phyloP scores from a whole-genome alignment of 1,140 invertebrate species.

The Megathymus violae region DNA sequence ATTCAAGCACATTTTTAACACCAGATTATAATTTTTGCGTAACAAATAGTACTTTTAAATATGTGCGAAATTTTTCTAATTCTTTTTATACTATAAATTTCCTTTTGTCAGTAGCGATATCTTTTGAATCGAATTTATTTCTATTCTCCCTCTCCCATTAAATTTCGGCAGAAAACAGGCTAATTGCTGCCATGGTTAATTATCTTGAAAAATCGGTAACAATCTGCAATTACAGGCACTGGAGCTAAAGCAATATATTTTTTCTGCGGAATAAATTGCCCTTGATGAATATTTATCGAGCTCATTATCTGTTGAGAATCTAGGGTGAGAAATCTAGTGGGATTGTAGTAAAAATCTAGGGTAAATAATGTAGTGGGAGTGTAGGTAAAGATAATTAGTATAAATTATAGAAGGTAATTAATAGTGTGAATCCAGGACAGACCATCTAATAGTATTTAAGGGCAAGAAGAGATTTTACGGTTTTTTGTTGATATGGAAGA shows the following conservation, averaged over 20 bases:
- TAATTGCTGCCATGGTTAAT: constrained; percentile 42
- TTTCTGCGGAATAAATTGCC: not conserved
- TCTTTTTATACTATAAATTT: not conserved
- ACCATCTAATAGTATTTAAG: no score
- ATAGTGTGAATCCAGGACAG: no score
- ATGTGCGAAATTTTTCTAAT: not conserved
- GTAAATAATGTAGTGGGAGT: no score
- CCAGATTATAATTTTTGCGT: no score
- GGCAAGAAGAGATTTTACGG: no score
- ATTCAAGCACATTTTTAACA: no score
- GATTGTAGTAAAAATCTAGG: no score
- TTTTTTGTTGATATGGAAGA: no score
- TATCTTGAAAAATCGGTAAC: constrained; percentile 31
- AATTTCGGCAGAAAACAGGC: constrained; percentile 30
- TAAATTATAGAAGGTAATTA: no score
- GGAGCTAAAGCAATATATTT: constrained; percentile 15
- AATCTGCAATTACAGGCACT: constrained; percentile 14
- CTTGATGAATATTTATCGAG: constrained; percentile 19
- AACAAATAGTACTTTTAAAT: not conserved
- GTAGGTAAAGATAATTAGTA: no score
- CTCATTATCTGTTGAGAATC: constrained; percentile 4
- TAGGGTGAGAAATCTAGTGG: not conserved
- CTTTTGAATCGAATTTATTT: constrained; percentile 14
- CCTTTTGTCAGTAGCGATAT: not conserved
- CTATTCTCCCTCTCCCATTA: constrained; percentile 21